Evolutionary conservation across 2,888 invertebrate species (phyloP), one percentile per base, ranked within the genome.

Genomic region (Hypselothyrea guttata): DNA sequence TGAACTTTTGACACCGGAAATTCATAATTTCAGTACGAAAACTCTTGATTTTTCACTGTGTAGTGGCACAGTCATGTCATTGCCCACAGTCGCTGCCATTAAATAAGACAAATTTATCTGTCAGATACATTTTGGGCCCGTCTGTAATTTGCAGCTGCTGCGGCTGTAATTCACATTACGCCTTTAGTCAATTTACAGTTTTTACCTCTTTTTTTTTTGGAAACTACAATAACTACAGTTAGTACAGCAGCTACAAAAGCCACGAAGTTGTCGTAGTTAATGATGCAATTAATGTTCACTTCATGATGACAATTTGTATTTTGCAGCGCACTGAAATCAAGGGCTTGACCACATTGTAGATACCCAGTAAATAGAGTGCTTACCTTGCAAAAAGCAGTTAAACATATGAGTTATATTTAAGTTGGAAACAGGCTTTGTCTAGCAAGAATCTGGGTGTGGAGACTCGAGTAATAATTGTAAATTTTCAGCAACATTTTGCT

Each of bases 201-300:
- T 79, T 66, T 45, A 55, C 51, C 52, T 48, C 54, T 51, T 57
- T 55, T 40, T 33, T 31, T 18, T 51, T 40, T 33, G 33, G 42
- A 44, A 55, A 34, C 30, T 35, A 38, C 59, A 30, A 35, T n/a
- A n/a, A n/a, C n/a, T n/a, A n/a, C n/a, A n/a, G n/a, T n/a, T n/a
- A n/a, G n/a, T n/a, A n/a, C 8, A 28, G 12, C 15, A 49, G 33
- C 42, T 16, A 46, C 42, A 44, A 49, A 65, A 63, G 60, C 57
- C 82, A 79, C 75, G 73, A 77, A 83, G 68, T 66, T 83, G 83
- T 75, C 66, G 64, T 55, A 75, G 65, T 75, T 84, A 84, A 79
- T 82, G 84, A 71, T 71, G 83, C 77, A 79, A 82, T 83, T 83
- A 82, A 68, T 67, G 84, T 68, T 75, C 71, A 84, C 82, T 73